These are phyloP conservation scores for Eristalinus sepulchralis DNA, from an alignment of 2,888 invertebrate species.

Conservation along the genomic window DNA sequence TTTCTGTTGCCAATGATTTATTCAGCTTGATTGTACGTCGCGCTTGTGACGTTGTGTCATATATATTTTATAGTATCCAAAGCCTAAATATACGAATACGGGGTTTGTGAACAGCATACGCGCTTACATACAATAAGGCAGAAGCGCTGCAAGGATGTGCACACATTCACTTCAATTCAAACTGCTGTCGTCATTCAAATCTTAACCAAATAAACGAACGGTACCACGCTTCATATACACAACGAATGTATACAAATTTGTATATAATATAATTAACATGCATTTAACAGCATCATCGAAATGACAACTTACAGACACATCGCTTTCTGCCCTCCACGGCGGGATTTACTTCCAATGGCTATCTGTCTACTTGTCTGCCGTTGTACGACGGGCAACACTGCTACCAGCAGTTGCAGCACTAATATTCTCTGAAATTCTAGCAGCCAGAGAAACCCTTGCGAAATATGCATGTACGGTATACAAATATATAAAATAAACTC, in stretches of 20 bases:
- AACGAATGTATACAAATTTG: neutral
- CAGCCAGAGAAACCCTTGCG: conserved; percentile 29
- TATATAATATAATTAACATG: conserved; percentile 63
- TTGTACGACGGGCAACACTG: conserved; percentile 15
- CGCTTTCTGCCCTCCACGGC: conserved; percentile 27
- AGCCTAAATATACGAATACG: conserved; percentile 53
- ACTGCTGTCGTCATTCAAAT: conserved; percentile 53
- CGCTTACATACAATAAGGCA: conserved; percentile 8
- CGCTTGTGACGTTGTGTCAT: conserved; percentile 61
- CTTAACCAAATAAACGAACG: conserved; percentile 67
- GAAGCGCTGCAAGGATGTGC: conserved; percentile 44
- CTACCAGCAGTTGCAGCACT: neutral
- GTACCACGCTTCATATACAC: neutral
- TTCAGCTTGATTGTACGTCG: conserved; percentile 61
- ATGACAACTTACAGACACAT: conserved; percentile 61
- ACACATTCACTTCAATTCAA: conserved; percentile 24
- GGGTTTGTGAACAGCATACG: conserved; percentile 2
- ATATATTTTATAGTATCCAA: conserved; percentile 58
- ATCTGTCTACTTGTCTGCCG: conserved; percentile 56
- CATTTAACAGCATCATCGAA: conserved; percentile 63
- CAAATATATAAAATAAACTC: conserved; percentile 68
- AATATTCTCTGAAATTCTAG: conserved; percentile 39
- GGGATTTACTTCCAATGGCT: conserved; percentile 43
- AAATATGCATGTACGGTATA: conserved; percentile 52
- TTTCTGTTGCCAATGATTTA: conserved; percentile 65